Base-by-base conservation (phyloP, 2,888 invertebrate species). In the Spialia ferax region DNA sequence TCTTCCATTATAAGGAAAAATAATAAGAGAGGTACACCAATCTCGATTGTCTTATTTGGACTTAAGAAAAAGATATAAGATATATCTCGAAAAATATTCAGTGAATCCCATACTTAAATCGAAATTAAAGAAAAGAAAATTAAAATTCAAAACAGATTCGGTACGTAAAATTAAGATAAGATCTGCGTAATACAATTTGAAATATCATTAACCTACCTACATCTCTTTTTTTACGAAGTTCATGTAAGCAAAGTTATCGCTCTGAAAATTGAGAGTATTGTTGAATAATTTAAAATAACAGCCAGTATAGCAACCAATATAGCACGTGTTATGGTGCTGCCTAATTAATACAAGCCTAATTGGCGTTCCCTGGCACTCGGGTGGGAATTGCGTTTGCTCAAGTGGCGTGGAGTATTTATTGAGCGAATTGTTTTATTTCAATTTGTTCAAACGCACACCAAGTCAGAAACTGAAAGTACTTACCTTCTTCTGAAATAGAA, bases 291-390 rank as follows among this genome's bases (percentile, higher is more conserved):
- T 20, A 22, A 38, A 38, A 10, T 13, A n/a, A 55, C 32, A 15
- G 18, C 22, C 13, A 45, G 10, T n/a, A 20, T 20, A 48, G 42
- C 42, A 45, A 63, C 56, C 48, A 64, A 64, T 35, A 48, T 32
- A 15, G 55, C 29, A 38, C 35, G 56, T 64, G 56, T 48, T 64
- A 64, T n/a, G n/a, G n/a, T 22, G 56, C 20, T n/a, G 63, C 48
- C 50, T 57, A 64, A 66, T 66, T 52, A 66, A 29, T 18, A 54
- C 52, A 57, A 42, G 52, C 52, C 11, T 66, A 66, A 66, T 66
- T 66, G 42, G 52, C 38, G 57, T 60, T 66, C 59, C 32, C 42
- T 23, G 29, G 59, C 29, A 42, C 59, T 8, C 32, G 62, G 62
- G 50, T 61, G 61, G 61, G 48, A 61, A 61, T 61, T 38, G 38